Percentiles rank a stretch among this genome's conserved stretches.
These are phyloP conservation scores for Malacosoma neustria DNA, from an alignment of 2,888 invertebrate genomes.

Conservation along the genomic window DNA sequence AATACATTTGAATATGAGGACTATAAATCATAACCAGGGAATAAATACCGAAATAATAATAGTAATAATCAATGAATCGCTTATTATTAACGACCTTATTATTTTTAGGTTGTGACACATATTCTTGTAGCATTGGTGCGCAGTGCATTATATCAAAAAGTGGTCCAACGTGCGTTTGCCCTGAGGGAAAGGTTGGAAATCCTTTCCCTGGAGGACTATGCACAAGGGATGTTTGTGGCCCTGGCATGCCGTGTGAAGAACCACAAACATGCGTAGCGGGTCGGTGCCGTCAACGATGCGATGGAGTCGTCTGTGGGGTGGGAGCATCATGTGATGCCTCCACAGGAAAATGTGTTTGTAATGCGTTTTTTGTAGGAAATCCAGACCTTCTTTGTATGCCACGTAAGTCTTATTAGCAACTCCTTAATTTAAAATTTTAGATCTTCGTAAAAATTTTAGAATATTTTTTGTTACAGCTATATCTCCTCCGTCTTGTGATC, in stretches of 20 bases:
- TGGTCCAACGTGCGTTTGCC: slow-evolving; percentile 92
- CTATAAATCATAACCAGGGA: too few species aligned
- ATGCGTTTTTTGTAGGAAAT: slow-evolving; percentile 91
- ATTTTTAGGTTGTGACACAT: slow-evolving; percentile 80
- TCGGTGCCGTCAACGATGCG: slow-evolving; percentile 91
- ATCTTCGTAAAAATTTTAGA: too few species aligned
- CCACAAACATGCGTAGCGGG: slow-evolving; percentile 90
- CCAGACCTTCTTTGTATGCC: slow-evolving; percentile 93
- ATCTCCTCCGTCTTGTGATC: slow-evolving; percentile 84
- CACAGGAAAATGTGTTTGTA: slow-evolving; percentile 89
- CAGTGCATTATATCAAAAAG: slow-evolving; percentile 88
- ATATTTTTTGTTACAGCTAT: slow-evolving; percentile 75
- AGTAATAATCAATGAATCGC: too few species aligned
- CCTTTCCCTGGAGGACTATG: slow-evolving; percentile 94
- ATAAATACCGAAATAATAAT: too few species aligned
- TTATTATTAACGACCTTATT: slow-evolving; percentile 10
- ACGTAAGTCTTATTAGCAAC: slow-evolving; percentile 76
- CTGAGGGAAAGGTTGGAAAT: slow-evolving; percentile 90
- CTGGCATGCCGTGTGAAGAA: slow-evolving; percentile 83
- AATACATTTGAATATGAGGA: too few species aligned
- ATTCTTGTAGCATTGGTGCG: slow-evolving; percentile 87
- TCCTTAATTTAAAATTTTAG: slow-evolving; percentile 4
- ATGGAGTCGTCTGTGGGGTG: slow-evolving; percentile 89
- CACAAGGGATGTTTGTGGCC: slow-evolving; percentile 86
- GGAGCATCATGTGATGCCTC: slow-evolving; percentile 89